A percentile compares a stretch with the other conserved stretches of the same genome.
These are phyloP conservation scores for Cuniculus paca DNA, from an alignment of 2,797 vertebrate genomes.

Conservation along the genomic window DNA sequence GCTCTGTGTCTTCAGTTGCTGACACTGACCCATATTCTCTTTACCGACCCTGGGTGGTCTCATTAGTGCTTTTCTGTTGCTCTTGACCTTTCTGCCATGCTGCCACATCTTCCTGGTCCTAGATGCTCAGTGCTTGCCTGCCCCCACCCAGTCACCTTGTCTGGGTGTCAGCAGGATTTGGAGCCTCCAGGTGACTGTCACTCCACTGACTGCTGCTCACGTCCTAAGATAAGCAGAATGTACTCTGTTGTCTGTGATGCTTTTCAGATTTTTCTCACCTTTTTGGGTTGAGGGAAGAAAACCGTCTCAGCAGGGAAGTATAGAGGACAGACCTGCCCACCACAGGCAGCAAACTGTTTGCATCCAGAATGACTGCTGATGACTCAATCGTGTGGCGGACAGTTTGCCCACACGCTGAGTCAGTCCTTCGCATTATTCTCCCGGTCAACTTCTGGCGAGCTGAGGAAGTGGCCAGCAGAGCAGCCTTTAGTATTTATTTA, in stretches of 20 bases:
- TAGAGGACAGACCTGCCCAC: background rate
- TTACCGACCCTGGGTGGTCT: no score
- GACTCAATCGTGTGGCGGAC: accelerated
- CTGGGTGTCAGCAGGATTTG: accelerated
- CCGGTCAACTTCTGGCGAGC: no score
- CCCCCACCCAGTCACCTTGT: accelerated
- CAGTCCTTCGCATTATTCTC: accelerated
- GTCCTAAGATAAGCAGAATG: background rate
- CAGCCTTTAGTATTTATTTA: accelerated
- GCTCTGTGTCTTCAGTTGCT: background rate
- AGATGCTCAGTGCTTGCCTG: background rate
- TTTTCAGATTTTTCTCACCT: background rate
- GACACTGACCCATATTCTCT: background rate
- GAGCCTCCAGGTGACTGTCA: background rate
- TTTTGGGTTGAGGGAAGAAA: background rate
- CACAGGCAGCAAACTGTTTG: accelerated
- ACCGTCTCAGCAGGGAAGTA: background rate
- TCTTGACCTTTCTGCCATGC: background rate
- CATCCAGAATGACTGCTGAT: no score
- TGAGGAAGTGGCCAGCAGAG: background rate
- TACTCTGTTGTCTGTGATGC: background rate
- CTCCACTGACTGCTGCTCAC: background rate
- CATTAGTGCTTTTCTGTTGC: background rate
- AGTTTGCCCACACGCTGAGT: accelerated
- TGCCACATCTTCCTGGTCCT: background rate